Conservation (phyloP, 37 sponge, comb jelly and placozoan species). For the Theonella swinhoei region DNA sequence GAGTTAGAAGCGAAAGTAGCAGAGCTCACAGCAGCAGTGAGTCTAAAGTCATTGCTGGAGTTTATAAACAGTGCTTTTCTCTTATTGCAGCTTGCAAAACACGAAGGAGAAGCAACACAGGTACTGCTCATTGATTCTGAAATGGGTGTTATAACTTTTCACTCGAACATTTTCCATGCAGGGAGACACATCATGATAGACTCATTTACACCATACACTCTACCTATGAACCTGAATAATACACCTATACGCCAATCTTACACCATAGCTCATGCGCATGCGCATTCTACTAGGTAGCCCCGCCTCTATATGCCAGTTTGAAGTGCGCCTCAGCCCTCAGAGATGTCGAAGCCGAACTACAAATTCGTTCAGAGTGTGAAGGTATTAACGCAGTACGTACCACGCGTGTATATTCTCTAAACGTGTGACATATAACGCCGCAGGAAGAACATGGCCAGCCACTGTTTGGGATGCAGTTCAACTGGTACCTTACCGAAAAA, state of each 20-base stretch:
- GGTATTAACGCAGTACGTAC: not conserved
- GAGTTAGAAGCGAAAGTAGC: constrained; percentile 72
- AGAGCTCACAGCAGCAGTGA: constrained; percentile 51
- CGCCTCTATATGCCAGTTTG: too few species aligned
- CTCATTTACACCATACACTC: too few species aligned
- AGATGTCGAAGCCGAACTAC: not conserved
- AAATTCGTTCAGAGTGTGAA: not conserved
- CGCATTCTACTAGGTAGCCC: too few species aligned
- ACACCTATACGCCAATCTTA: too few species aligned
- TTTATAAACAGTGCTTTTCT: not conserved
- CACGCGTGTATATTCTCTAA: too few species aligned
- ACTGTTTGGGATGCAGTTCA: constrained; percentile 93
- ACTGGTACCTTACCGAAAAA: constrained; percentile 62
- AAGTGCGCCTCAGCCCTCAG: too few species aligned
- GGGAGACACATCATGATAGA: not conserved
- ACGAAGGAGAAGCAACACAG: constrained; percentile 30
- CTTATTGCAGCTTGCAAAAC: constrained; percentile 40
- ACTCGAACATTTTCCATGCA: too few species aligned
- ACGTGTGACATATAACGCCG: not conserved
- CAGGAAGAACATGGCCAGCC: constrained; percentile 90
- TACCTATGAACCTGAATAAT: too few species aligned
- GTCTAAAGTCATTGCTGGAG: not conserved
- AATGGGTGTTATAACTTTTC: too few species aligned
- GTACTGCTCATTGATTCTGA: too few species aligned
- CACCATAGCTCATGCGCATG: not conserved